Percentiles rank a stretch among this genome's conserved stretches.
Conservation (phyloP, 2,113 vertebrate species). For the Oncorhynchus keta region DNA sequence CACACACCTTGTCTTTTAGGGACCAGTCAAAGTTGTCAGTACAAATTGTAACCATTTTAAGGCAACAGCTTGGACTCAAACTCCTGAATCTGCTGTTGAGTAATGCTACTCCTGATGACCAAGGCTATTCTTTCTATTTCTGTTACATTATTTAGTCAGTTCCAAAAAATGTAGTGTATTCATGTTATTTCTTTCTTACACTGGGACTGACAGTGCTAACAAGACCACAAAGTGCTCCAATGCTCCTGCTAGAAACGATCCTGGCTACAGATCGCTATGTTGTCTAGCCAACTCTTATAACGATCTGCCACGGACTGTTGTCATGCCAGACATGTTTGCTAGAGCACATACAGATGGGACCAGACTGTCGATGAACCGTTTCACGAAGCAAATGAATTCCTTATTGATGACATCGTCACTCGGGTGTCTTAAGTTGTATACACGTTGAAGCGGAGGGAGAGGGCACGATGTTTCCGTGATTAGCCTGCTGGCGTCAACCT, state of each 20-base stretch:
- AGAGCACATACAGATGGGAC: not conserved
- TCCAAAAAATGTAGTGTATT: not conserved
- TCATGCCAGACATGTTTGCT: not conserved
- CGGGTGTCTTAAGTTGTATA: too few relatives aligned
- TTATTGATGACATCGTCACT: too few relatives aligned
- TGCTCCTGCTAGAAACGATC: not conserved
- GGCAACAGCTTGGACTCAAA: not conserved
- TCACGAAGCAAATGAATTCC: too few relatives aligned
- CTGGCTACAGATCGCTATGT: too few relatives aligned
- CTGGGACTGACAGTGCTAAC: not conserved
- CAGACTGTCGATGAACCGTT: too few relatives aligned
- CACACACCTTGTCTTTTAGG: not conserved
- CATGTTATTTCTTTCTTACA: not conserved
- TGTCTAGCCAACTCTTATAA: too few relatives aligned
- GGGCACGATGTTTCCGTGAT: not conserved
- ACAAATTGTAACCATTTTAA: not conserved
- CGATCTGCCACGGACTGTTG: too few relatives aligned
- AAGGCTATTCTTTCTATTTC: too few relatives aligned
- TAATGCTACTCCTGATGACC: not conserved
- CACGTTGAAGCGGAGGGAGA: too few relatives aligned
- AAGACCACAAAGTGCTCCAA: too few relatives aligned
- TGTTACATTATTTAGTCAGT: not conserved
- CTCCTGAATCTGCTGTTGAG: not conserved
- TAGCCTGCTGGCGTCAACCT: not conserved
- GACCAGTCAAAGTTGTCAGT: too few relatives aligned